Evolutionary conservation across 2,888 invertebrate genomes (phyloP), one percentile per base, ranked within the genome.

Genomic region (Dendrolimus houi): DNA sequence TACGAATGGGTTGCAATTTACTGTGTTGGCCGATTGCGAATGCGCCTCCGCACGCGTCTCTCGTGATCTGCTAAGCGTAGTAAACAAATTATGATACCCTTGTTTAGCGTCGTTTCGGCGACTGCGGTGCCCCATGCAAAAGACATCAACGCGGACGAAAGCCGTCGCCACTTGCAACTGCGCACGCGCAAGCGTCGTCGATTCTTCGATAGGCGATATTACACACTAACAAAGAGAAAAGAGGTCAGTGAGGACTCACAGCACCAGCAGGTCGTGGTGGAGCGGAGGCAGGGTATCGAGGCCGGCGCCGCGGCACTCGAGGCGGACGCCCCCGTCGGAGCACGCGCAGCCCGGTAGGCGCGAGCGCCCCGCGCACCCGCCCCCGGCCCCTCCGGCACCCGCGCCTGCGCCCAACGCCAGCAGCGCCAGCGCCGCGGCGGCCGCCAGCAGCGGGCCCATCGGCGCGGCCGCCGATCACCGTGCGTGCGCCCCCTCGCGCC

Each of bases 261-360:
- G 68, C 12, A 67, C 65, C 14, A 79, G 63, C 53, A 85, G 68
- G 54, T 71, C 67, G 41, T 70, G 72, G 64, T 74, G 77, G 61
- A 85, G 75, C 67, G 82, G 77, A 67, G 86, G 85, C 72, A 85
- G 67, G 56, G 67, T 69, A 55, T 65, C 70, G 63, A 85, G 77
- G 52, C 70, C 78, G 56, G 75, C 80, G 60, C 66, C 74, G 66
- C 84, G 81, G 70, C 85, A 85, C 53, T 67, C 64, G 57, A 47
- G 47, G 60, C 78, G 72, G 58, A 77, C 65, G 68, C 77, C 79
- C 60, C 73, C 77, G 59, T 75, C 81, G 69, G 62, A 62, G 80
- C 83, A 79, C 64, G 74, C 69, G 79, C 82, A 79, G 55, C 67
- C 68, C 62, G 63, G 61, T 59, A 65, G 60, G 55, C 56, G 56